Base-by-base conservation (phyloP, 2,888 invertebrate genomes). In the Schrankia costaestrigalis region DNA sequence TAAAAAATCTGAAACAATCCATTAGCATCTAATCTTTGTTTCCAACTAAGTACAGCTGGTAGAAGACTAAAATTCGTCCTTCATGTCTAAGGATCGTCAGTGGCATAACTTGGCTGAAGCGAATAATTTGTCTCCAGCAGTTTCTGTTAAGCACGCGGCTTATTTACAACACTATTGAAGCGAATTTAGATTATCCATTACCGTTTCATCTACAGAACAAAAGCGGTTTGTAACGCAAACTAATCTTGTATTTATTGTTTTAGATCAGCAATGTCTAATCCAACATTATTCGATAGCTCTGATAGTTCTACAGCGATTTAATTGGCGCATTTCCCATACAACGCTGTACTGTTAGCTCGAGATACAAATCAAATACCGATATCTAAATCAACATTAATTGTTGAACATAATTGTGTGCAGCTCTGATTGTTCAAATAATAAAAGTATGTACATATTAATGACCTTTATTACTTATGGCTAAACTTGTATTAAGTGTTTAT, bases 311-410 rank as follows among this genome's bases (percentile, higher is more conserved):
- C 58, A 68, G 56, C 62, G 50, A 65, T 63, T 63, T 78, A 79
- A 79, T 79, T 78, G 74, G 68, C 62, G 63, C 69, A 66, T 63
- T 79, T 79, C 78, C 74, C 78, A 79, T 77, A 74, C 69, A 66
- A 52, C 57, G 45, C 49, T 48, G 47, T 60, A 69, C 71, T 62
- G 66, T 63, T 71, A 66, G 40, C 39, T 40, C 41, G 43, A 66
- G 77, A 78, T 78, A 71, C 65, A 65, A 70, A 78, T 79, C 79
- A 72, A 70, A 74, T 74, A 79, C 66, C 76, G 73, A 75, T 70
- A 75, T 76, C 69, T 67, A 63, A 77, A 78, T 80, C 77, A 73
- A 77, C 78, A 77, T 77, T 78, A 78, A 78, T 80, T 80, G 80
- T 80, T 75, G 66, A 62, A 59, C 54, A 50, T 62, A 65, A 73